Percentiles rank a stretch among this genome's conserved stretches.
Evolutionary conservation across 2,113 vertebrate species (phyloP).

Genomic region (Arvicanthis niloticus): DNA sequence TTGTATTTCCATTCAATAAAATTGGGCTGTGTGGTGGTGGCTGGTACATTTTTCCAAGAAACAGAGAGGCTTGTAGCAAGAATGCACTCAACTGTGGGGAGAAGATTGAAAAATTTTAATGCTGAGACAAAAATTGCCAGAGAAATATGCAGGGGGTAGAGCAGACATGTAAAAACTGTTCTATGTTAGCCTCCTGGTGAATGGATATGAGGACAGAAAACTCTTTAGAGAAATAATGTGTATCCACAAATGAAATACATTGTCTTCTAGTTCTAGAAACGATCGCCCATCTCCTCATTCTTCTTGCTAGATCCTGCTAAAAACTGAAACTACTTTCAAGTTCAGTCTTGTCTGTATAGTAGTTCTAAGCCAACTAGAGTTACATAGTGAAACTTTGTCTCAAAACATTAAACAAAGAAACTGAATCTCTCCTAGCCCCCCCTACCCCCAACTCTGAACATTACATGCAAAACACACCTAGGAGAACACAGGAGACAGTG

Average conservation of each 20-base stretch:
- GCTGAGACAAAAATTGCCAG: slow-evolving; percentile 61
- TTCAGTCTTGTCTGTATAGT: not conserved
- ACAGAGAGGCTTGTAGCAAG: slow-evolving; percentile 42
- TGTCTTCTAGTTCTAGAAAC: slow-evolving; percentile 47
- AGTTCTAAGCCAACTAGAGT: not conserved
- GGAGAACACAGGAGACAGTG: not conserved
- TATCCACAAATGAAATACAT: slow-evolving; percentile 11
- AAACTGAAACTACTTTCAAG: not conserved
- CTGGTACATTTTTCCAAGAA: slow-evolving; percentile 47
- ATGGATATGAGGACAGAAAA: slow-evolving; percentile 9
- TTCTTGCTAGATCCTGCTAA: not conserved
- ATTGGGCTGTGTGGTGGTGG: slow-evolving; percentile 39
- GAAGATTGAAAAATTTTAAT: slow-evolving; percentile 60
- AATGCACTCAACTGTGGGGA: not conserved
- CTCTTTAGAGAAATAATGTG: slow-evolving; percentile 29
- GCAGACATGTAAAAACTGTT: slow-evolving; percentile 16
- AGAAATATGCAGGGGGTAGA: slow-evolving; percentile 54
- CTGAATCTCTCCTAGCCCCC: fast-evolving
- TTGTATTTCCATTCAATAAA: slow-evolving; percentile 68
- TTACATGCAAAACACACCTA: slow-evolving; percentile 15
- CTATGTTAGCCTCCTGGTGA: not conserved
- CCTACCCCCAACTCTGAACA: not conserved
- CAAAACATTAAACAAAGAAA: not conserved
- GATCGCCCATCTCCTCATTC: not conserved
- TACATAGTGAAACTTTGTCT: not conserved